A percentile compares a stretch with the other conserved stretches of the same genome.
These are phyloP conservation scores for Eufriesea mexicana DNA, from an alignment of 1,140 invertebrate genomes.

Conservation along the genomic window DNA sequence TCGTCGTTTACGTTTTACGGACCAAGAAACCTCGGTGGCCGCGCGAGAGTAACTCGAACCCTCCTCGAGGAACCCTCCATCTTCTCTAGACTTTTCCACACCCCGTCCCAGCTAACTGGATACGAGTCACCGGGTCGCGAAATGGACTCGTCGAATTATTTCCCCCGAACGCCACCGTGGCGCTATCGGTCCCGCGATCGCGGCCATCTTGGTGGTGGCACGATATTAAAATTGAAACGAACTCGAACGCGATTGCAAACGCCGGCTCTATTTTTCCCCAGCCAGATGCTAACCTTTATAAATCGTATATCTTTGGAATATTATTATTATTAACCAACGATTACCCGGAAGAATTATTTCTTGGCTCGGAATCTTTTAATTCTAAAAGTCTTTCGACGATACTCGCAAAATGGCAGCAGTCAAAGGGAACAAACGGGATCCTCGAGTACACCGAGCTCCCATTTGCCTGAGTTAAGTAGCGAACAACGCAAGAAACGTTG, in stretches of 20 bases:
- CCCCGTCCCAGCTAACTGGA: background rate
- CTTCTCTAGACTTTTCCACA: background rate
- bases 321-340: too few species aligned
- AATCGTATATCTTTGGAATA: too few species aligned
- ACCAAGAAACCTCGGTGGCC: conserved; percentile 12
- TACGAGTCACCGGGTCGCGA: conserved; percentile 25
- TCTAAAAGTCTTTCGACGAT: background rate
- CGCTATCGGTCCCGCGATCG: conserved; percentile 46
- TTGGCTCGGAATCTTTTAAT: background rate
- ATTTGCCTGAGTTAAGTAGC: background rate
- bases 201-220: conserved; percentile 2
- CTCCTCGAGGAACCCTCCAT: too few species aligned
- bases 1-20: conserved; percentile 25
- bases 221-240: conserved; percentile 57
- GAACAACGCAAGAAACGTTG: background rate
- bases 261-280: too few species aligned
- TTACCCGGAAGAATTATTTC: background rate
- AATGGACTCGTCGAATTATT: conserved; percentile 60
- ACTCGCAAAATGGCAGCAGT: background rate
- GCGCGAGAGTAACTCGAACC: conserved; percentile 21
- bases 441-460: background rate
- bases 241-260: conserved; percentile 8
- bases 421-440: background rate
- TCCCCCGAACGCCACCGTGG: conserved; percentile 25
- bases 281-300: too few species aligned